A percentile compares a stretch with the other conserved stretches of the same genome.
Evolutionary conservation across 2,797 vertebrate genomes (phyloP).

Genomic region (Taeniopygia guttata): DNA sequence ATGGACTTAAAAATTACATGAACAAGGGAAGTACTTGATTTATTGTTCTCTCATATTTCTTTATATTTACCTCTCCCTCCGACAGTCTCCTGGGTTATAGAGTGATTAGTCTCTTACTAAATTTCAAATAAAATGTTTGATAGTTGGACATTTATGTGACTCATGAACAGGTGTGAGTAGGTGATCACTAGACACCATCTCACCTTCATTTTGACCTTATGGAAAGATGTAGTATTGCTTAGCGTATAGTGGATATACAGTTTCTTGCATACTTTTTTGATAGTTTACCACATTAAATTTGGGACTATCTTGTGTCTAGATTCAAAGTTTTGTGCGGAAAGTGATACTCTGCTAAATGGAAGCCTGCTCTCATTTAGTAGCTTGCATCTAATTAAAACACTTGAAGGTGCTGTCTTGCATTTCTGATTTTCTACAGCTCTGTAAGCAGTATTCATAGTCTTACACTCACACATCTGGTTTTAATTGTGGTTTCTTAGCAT

Average conservation of each 20-base stretch:
- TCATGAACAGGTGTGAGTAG: background rate
- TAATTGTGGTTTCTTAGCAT: background rate
- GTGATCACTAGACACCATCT: background rate
- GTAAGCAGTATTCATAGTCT: background rate
- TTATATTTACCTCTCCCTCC: background rate
- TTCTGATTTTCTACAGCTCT: background rate
- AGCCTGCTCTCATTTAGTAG: background rate
- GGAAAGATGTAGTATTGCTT: background rate
- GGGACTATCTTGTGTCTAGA: background rate
- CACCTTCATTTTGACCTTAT: background rate
- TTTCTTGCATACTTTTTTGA: background rate
- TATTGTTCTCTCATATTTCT: background rate
- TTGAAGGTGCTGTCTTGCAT: background rate
- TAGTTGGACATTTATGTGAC: background rate
- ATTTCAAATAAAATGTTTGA: background rate
- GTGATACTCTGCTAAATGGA: background rate
- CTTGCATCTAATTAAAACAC: background rate
- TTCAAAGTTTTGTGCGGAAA: background rate
- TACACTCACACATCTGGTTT: background rate
- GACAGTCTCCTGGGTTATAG: background rate
- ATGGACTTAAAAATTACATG: background rate
- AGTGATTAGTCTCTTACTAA: background rate
- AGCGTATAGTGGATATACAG: rapidly evolving
- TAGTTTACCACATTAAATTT: background rate
- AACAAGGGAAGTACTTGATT: background rate